These are phyloP conservation scores for Selenia dentaria DNA, from an alignment of 2,888 invertebrate genomes.

Conservation along the genomic window DNA sequence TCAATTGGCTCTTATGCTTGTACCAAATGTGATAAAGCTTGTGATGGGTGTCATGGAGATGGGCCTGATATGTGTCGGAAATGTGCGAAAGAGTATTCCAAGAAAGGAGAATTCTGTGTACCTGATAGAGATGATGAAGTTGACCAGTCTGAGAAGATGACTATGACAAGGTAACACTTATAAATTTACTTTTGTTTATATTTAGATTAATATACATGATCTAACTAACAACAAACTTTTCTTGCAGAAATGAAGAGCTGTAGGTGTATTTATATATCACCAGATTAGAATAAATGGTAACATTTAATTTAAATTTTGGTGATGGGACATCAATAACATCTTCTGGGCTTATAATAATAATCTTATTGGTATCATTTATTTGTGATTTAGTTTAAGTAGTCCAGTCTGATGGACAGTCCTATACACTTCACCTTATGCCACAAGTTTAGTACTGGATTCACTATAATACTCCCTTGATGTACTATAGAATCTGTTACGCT, in stretches of 20 bases:
- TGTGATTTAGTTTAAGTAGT: no score
- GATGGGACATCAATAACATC: slow-evolving; percentile 39
- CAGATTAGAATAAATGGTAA: slow-evolving; percentile 54
- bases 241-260: slow-evolving; percentile 75
- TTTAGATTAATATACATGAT: not conserved
- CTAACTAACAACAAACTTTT: slow-evolving; percentile 37
- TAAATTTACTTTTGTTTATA: slow-evolving; percentile 2
- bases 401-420: no score
- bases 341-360: no score
- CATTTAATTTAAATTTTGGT: slow-evolving; percentile 49
- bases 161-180: slow-evolving; percentile 60
- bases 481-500: no score
- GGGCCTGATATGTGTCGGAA: slow-evolving; percentile 95
- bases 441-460: no score
- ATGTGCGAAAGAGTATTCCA: slow-evolving; percentile 90
- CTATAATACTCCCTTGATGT: no score
- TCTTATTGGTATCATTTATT: not conserved
- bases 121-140: slow-evolving; percentile 81
- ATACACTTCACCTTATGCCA: no score
- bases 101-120: slow-evolving; percentile 90
- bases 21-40: slow-evolving; percentile 93
- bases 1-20: slow-evolving; percentile 93
- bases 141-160: slow-evolving; percentile 60
- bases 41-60: slow-evolving; percentile 93
- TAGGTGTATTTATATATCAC: slow-evolving; percentile 43